Percentiles rank a stretch among this genome's conserved stretches.
phyloP scores from a whole-genome alignment of 1,140 invertebrate species.

The Procambarus clarkii region DNA sequence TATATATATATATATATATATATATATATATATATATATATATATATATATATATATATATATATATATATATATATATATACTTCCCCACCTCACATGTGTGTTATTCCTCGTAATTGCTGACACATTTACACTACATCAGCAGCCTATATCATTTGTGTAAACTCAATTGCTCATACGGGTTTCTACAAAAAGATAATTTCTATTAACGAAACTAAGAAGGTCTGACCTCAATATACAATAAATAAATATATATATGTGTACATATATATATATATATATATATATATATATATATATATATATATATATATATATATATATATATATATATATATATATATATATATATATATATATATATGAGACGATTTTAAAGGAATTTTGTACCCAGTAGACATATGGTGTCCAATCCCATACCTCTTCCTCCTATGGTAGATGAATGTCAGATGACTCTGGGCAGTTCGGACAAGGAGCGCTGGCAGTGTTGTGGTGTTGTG shows the following conservation, averaged over 20 bases:
- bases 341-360: conserved; percentile 6
- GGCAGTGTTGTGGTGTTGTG: background rate
- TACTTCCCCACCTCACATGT: too few species aligned
- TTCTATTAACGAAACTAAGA: background rate
- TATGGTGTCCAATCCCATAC: background rate
- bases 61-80: too few species aligned
- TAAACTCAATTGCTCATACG: background rate
- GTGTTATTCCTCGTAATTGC: too few species aligned
- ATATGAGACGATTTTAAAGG: background rate
- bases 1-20: too few species aligned
- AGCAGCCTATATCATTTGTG: too few species aligned
- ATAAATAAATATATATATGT: background rate
- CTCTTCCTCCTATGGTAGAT: background rate
- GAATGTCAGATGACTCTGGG: background rate
- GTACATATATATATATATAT: conserved; percentile 4
- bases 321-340: conserved; percentile 21
- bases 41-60: too few species aligned
- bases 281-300: conserved; percentile 17
- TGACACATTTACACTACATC: too few species aligned
- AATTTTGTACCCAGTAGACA: conserved; percentile 3
- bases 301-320: conserved; percentile 23
- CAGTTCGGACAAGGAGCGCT: background rate
- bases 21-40: too few species aligned
- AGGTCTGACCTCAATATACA: background rate
- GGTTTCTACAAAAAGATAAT: background rate